phyloP scores from a whole-genome alignment of 2,888 invertebrate genomes.

The Mantis religiosa region DNA sequence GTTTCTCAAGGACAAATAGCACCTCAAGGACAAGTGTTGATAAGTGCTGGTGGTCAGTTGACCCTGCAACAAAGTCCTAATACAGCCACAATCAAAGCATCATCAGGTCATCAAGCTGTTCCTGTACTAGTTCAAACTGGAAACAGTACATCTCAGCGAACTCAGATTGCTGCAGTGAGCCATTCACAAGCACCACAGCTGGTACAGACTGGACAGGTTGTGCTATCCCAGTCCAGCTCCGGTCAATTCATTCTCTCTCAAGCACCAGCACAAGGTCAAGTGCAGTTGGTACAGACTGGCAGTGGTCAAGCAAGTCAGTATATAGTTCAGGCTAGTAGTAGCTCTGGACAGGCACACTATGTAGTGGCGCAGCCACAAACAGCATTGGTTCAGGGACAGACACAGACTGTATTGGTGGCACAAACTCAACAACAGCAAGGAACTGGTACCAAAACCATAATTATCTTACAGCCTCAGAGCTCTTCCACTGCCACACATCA shows the following conservation, averaged over 20 bases:
- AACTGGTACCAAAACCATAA: conserved; percentile 63
- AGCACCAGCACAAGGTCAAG: conserved; percentile 39
- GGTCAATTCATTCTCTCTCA: conserved; percentile 39
- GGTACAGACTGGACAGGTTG: conserved; percentile 36
- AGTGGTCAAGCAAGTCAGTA: conserved; percentile 47
- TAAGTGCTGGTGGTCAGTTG: conserved; percentile 40
- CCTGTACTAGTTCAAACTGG: conserved; percentile 26
- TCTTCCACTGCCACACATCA: conserved; percentile 40
- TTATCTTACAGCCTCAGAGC: conserved; percentile 60
- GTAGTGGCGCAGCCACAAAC: conserved; percentile 63
- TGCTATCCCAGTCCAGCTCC: conserved; percentile 41
- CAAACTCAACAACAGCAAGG: conserved; percentile 64
- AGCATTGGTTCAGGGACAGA: conserved; percentile 53
- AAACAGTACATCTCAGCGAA: conserved; percentile 2
- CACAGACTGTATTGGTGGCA: conserved; percentile 61
- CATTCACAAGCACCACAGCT: conserved; percentile 9
- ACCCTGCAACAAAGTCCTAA: conserved; percentile 33
- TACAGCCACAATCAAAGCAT: conserved; percentile 36
- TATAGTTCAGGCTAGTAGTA: conserved; percentile 48
- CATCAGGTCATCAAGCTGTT: conserved; percentile 35
- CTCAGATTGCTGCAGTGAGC: conserved; percentile 14
- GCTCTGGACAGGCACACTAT: conserved; percentile 56
- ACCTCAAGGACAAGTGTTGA: conserved; percentile 40
- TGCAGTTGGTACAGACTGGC: conserved; percentile 47
- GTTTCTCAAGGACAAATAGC: conserved; percentile 41